Base-by-base conservation (phyloP, 2,113 vertebrate genomes). In the Bagarius yarrelli region DNA sequence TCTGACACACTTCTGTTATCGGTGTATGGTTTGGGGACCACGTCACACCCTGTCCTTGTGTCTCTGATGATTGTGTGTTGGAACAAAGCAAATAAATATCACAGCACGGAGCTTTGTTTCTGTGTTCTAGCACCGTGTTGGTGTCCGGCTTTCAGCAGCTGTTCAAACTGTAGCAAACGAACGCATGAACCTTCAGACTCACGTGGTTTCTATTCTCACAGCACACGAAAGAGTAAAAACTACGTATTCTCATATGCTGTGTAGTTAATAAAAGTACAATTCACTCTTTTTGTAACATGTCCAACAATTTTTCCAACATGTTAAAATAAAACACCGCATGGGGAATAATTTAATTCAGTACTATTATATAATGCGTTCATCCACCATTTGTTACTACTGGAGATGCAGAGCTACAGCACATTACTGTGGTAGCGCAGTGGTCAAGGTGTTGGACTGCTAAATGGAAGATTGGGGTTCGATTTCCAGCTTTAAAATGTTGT, bases 1-100 rank as follows among this genome's bases (percentile, higher is more conserved):
- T 19, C 9, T 74, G 14, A 81, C 44, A 34, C 6, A 19, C 5
- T 44, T 36, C 16, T 83, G 70, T 44, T 84, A 84, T 84, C 80
- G 61, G 59, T 61, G 3, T 32, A 59, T 59, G 30, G 32, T 47
- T 77, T 30, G 27, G 12, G 30, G 23, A 11, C 57, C 36, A 63
- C 57, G 36, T 78, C 74, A 84, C n/a, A 5, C 52, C n/a, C 52
- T 79, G 85, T 70, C 75, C 79, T 79, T 81, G 78, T 27, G 66
- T 55, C 3, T 67, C 47, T 69, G 15, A 81, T 79, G 56, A 32
- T 66, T 83, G 36, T 25, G 21, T 74, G 30, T 11, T 12, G 1
- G 8, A 53, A 23, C 32, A 52, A 32, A 32, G 5, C 19, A 63
- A 57, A 78, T 53, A 11, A 67, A 47, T 55, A 55, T 50, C 16